These are phyloP conservation scores for Xenopus tropicalis DNA, from an alignment of 2,113 vertebrate species.

Conservation along the genomic window UCB_Xtro_10.0 CM004443.2:199714501-199715000, in stretches of 20 bases:
- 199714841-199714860: conserved; percentile 1
- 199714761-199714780: neutral
- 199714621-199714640: conserved; percentile 63
- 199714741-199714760: conserved; percentile 53
- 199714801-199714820: neutral
- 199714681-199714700: conserved; percentile 52
- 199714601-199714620: conserved; percentile 77
- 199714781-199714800: neutral
- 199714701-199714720: conserved; percentile 75
- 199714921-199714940: conserved; percentile 1
- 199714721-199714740: conserved; percentile 88
- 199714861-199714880: neutral
- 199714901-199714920: neutral
- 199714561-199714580: conserved; percentile 74
- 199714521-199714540: conserved; percentile 76
- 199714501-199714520: conserved; percentile 53
- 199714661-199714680: conserved; percentile 80
- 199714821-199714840: neutral
- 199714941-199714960: conserved; percentile 21
- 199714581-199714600: conserved; percentile 76
- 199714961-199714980: conserved; percentile 9
- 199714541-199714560: conserved; percentile 72
- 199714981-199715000: neutral
- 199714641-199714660: conserved; percentile 34
- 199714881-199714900: conserved; percentile 1